These are phyloP conservation scores for Aricia artaxerxes DNA, from an alignment of 2,888 invertebrate species.

Conservation along the genomic window DNA sequence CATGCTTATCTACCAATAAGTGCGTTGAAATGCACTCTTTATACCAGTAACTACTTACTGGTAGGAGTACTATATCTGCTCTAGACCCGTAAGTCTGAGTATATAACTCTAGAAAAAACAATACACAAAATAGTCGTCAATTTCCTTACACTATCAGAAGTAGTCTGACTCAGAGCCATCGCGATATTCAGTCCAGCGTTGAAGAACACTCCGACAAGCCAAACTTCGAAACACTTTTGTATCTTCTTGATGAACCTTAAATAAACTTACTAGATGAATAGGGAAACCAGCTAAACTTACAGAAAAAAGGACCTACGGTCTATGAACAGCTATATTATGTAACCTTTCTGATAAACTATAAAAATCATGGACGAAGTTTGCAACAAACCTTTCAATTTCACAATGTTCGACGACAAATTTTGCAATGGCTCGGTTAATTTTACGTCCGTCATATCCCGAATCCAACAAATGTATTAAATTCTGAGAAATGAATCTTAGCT, in stretches of 20 bases:
- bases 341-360: no score
- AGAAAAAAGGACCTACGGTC: no score
- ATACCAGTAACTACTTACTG: no score
- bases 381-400: slow-evolving; percentile 37
- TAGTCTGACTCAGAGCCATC: slow-evolving; percentile 41
- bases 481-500: slow-evolving; percentile 40
- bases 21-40: no score
- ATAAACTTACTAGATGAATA: slow-evolving; percentile 1
- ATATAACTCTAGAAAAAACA: no score
- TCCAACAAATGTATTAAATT: slow-evolving; percentile 39
- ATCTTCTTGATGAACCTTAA: slow-evolving; percentile 42
- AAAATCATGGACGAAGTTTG: no score
- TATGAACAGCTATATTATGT: no score
- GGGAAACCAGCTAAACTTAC: no score
- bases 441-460: slow-evolving; percentile 33
- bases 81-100: no score
- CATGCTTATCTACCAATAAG: no score
- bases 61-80: no score
- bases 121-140: background rate
- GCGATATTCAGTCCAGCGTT: slow-evolving; percentile 40
- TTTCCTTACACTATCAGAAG: slow-evolving; percentile 36
- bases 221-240: slow-evolving; percentile 41
- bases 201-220: slow-evolving; percentile 42
- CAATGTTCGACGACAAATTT: slow-evolving; percentile 41
- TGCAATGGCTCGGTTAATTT: slow-evolving; percentile 39